Conservation (phyloP, 2,797 vertebrate genomes). For the Diceros bicornis region DNA sequence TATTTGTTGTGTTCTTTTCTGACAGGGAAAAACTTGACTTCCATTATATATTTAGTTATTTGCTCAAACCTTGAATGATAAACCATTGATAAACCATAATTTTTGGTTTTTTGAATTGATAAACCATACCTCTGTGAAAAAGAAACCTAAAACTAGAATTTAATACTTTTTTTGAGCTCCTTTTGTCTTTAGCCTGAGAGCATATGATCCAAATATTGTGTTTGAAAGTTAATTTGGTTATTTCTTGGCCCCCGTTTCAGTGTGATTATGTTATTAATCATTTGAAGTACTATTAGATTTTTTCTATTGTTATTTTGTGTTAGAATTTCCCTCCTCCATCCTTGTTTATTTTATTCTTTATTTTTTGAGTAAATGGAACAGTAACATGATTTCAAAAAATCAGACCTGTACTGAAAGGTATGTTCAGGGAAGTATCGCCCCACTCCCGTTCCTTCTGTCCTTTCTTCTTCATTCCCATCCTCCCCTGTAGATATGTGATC, state of each 20-base stretch:
- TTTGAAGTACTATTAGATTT: neutral
- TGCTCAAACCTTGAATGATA: neutral
- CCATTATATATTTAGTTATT: neutral
- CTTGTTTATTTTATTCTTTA: neutral
- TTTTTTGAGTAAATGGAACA: neutral
- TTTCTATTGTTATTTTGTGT: neutral
- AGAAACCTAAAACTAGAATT: neutral
- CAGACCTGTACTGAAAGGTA: neutral
- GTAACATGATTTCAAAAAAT: neutral
- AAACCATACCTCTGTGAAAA: neutral
- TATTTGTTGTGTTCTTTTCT: neutral
- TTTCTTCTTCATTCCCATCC: too few species aligned
- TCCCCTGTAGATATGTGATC: rapidly evolving
- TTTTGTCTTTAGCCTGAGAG: neutral
- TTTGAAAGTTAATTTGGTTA: neutral
- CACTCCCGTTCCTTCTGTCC: neutral
- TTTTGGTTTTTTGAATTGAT: neutral
- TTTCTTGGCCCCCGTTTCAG: neutral
- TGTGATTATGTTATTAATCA: neutral
- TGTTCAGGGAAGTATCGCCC: rapidly evolving
- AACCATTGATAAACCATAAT: too few species aligned
- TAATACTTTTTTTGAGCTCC: neutral
- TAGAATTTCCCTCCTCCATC: neutral
- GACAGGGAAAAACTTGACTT: neutral
- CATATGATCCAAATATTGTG: neutral